Percentiles rank a stretch among this genome's conserved stretches.
These are phyloP conservation scores for Prochilodus magdalenae DNA, from an alignment of 2,113 vertebrate species.

Conservation along the genomic window DNA sequence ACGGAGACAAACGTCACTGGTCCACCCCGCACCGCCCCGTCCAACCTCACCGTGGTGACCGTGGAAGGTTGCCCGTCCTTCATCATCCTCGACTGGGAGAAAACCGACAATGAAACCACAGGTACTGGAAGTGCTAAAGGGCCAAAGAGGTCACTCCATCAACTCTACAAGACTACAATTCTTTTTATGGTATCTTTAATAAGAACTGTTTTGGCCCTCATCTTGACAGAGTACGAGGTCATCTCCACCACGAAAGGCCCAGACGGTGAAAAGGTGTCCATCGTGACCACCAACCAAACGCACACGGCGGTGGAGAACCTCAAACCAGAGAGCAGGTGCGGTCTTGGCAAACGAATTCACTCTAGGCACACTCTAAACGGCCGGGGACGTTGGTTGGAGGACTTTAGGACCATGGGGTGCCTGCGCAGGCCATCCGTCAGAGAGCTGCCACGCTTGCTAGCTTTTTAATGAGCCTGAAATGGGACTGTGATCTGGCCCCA, in stretches of 20 bases:
- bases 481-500: conserved; percentile 49
- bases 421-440: conserved; percentile 40
- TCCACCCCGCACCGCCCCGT: conserved; percentile 85
- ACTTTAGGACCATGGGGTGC: background rate
- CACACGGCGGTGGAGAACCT: conserved; percentile 94
- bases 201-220: no score
- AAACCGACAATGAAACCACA: conserved; percentile 88
- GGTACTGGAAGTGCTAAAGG: conserved; percentile 72
- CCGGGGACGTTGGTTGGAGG: background rate
- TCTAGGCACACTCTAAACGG: background rate
- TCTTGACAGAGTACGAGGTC: conserved; percentile 86
- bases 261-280: conserved; percentile 84
- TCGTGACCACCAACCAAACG: conserved; percentile 92
- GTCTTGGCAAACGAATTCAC: background rate
- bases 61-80: conserved; percentile 96
- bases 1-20: conserved; percentile 76
- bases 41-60: conserved; percentile 93
- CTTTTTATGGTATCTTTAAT: no score
- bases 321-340: conserved; percentile 92
- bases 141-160: background rate
- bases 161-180: no score
- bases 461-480: conserved; percentile 47
- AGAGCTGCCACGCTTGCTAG: conserved; percentile 24
- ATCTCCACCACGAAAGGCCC: conserved; percentile 89
- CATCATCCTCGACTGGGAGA: conserved; percentile 92